Base-by-base conservation (phyloP, 2,888 invertebrate genomes). In the Ectemnius cavifrons region DNA sequence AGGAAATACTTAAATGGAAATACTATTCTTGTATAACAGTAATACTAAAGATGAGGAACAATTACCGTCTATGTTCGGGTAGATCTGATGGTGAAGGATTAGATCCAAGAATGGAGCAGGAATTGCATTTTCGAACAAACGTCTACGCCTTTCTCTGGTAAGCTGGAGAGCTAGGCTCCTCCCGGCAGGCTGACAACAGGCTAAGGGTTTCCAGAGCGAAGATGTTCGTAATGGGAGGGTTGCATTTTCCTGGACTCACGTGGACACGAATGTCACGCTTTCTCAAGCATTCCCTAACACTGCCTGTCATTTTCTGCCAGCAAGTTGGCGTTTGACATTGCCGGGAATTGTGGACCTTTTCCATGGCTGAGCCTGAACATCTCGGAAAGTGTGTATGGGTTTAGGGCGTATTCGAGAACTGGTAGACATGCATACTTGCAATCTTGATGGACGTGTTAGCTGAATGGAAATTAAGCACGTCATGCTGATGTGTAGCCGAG, bases 71-170 rank as follows among this genome's bases (percentile, higher is more conserved):
- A 58, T 69, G 68, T 68, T 67, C 68, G 59, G 46, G 67, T 45
- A 60, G 57, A 63, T 64, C 61, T 68, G 72, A 75, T 69, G 28
- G 61, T 64, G 13, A 28, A n/a, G 61, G 8, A 37, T 57, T 37
- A 20, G 47, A 8, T 37, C 28, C 20, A 63, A 61, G 46, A 59
- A 18, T 37, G 79, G 67, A 81, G 79, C 56, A n/a, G 75, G 58
- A 76, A 63, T 79, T 74, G 66, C 71, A 71, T 71, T 37, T 61
- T 65, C 69, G 71, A 6, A 37, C 28, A 6, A 37, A 37, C 37
- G 37, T 52, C 52, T 77, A 82, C 82, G 82, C 82, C 82, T 73
- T 82, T 82, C 79, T 59, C 82, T 77, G 67, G 82, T 82, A 75
- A 79, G 64, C 46, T 6, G 27, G 20, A 37, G 11, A 49, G 63